Evolutionary conservation across 2,797 vertebrate species (phyloP).

Genomic region (Cyprinodon diabolis): DNA sequence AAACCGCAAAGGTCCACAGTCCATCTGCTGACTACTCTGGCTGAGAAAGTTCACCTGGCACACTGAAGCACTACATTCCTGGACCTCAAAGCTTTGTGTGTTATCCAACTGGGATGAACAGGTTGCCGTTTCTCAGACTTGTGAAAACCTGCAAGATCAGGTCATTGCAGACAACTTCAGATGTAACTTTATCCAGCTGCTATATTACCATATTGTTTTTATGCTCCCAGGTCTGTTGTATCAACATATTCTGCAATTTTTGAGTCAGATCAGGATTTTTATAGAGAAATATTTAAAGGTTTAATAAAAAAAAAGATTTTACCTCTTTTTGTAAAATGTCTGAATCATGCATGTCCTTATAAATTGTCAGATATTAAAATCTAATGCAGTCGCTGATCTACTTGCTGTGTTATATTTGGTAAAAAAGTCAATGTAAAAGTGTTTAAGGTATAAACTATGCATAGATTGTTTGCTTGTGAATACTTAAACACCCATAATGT

Average conservation of each 20-base stretch:
- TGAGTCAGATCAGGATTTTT: neutral
- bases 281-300: neutral
- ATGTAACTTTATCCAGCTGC: neutral
- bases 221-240: neutral
- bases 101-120: conserved; percentile 50
- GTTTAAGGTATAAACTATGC: neutral
- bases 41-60: conserved; percentile 44
- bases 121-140: conserved; percentile 20
- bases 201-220: conserved; percentile 1
- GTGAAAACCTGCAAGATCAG: conserved; percentile 19
- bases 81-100: conserved; percentile 43
- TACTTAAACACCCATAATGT: neutral
- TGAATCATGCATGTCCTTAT: neutral
- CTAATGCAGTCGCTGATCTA: neutral
- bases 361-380: neutral
- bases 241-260: neutral
- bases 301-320: conserved; percentile 5
- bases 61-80: conserved; percentile 24
- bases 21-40: conserved; percentile 43
- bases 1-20: conserved; percentile 14
- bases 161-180: conserved; percentile 10
- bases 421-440: neutral
- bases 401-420: neutral
- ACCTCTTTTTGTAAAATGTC: neutral
- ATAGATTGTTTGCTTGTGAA: neutral